phyloP scores from a whole-genome alignment of 2,797 vertebrate species.

The Acanthurus tractus region DNA sequence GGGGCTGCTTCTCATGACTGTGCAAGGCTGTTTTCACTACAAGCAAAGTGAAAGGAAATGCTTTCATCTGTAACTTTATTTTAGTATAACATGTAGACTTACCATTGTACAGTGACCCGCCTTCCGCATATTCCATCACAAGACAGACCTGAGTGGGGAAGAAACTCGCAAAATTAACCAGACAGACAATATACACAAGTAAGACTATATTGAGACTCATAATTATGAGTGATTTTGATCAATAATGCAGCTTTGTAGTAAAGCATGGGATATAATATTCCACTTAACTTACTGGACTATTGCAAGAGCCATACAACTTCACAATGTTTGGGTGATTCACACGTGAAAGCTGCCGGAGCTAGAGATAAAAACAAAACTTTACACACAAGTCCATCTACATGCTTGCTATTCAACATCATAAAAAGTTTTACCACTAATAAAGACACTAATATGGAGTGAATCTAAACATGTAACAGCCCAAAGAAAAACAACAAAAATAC shows the following conservation, averaged over 20 bases:
- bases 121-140: conserved; percentile 98
- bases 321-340: conserved; percentile 97
- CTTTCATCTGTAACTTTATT: neutral
- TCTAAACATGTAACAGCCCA: too few species aligned
- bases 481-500: conserved; percentile 74
- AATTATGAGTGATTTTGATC: neutral
- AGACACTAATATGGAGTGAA: too few species aligned
- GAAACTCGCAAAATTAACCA: neutral
- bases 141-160: conserved; percentile 90
- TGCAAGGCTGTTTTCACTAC: conserved; percentile 35
- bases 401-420: neutral
- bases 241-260: neutral
- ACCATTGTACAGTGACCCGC: conserved; percentile 97
- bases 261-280: conserved; percentile 67
- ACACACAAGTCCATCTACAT: neutral
- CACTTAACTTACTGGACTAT: conserved; percentile 91
- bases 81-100: conserved; percentile 63
- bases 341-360: conserved; percentile 95
- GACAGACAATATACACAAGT: neutral
- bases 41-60: neutral
- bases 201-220: neutral
- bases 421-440: neutral
- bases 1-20: conserved; percentile 49
- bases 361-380: conserved; percentile 41
- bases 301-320: conserved; percentile 95